phyloP scores from a whole-genome alignment of 2,113 vertebrate species.

The Osmerus eperlanus region DNA sequence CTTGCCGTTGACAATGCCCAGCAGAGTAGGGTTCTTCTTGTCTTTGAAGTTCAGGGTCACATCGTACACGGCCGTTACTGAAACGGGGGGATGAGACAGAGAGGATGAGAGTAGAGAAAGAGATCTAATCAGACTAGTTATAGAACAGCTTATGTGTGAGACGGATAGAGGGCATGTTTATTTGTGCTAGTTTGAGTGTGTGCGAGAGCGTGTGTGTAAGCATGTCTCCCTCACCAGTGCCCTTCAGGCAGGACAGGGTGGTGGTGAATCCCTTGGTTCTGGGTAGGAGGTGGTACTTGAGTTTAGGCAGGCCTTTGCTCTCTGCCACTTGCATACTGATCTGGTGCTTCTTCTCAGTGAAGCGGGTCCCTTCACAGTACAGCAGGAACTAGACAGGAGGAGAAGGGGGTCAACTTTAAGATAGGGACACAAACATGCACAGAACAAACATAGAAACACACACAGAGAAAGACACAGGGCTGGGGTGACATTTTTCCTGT shows the following conservation, averaged over 20 bases:
- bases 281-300: slow-evolving; percentile 94
- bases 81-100: not conserved
- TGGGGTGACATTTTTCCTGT: slow-evolving; percentile 28
- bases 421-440: not conserved
- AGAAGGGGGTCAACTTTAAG: slow-evolving; percentile 4
- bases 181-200: not conserved
- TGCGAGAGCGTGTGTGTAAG: not conserved
- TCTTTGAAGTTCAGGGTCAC: slow-evolving; percentile 97
- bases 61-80: slow-evolving; percentile 93
- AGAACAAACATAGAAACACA: slow-evolving; percentile 9
- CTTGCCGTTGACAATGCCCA: slow-evolving; percentile 94
- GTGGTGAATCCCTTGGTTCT: slow-evolving; percentile 98
- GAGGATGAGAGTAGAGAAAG: not conserved
- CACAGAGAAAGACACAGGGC: not conserved
- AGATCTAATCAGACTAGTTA: no score
- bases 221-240: slow-evolving; percentile 80
- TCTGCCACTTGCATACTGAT: slow-evolving; percentile 97
- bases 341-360: slow-evolving; percentile 95
- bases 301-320: slow-evolving; percentile 89
- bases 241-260: slow-evolving; percentile 90
- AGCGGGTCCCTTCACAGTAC: slow-evolving; percentile 97
- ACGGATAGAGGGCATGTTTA: not conserved
- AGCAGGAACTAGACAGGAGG: slow-evolving; percentile 81
- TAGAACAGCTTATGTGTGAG: no score
- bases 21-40: slow-evolving; percentile 90